Conservation (phyloP, 2,113 vertebrate species). For the Cromileptes altivelis region DNA sequence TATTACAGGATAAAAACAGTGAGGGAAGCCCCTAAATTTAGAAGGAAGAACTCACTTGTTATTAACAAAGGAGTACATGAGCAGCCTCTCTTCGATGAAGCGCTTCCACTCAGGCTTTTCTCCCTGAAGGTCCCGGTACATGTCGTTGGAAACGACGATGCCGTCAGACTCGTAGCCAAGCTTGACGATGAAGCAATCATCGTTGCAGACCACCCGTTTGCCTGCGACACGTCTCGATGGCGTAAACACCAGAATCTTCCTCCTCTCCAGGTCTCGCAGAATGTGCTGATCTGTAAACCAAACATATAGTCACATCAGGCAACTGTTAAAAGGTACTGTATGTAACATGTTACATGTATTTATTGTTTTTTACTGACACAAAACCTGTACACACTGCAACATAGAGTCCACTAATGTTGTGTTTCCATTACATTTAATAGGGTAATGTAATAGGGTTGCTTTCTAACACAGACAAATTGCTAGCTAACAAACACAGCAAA, state of each 20-base stretch:
- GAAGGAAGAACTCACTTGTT: conserved; percentile 88
- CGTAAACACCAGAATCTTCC: conserved; percentile 94
- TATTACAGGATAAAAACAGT: neutral
- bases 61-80: conserved; percentile 98
- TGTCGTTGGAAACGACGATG: conserved; percentile 94
- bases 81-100: conserved; percentile 93
- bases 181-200: conserved; percentile 95
- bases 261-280: conserved; percentile 92
- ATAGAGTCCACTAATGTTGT: no score
- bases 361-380: no score
- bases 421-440: no score
- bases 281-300: conserved; percentile 91
- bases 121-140: conserved; percentile 93
- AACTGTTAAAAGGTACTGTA: no score
- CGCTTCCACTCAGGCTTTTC: conserved; percentile 94
- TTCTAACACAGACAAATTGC: no score
- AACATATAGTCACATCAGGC: neutral
- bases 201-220: conserved; percentile 94
- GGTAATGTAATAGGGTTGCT: no score
- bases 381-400: no score
- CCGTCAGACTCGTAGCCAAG: conserved; percentile 91
- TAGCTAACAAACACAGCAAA: no score
- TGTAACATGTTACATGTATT: no score
- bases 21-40: neutral
- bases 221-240: conserved; percentile 91